Evolutionary conservation across 1,140 invertebrate genomes (phyloP).

Genomic region (Semibalanus balanoides): DNA sequence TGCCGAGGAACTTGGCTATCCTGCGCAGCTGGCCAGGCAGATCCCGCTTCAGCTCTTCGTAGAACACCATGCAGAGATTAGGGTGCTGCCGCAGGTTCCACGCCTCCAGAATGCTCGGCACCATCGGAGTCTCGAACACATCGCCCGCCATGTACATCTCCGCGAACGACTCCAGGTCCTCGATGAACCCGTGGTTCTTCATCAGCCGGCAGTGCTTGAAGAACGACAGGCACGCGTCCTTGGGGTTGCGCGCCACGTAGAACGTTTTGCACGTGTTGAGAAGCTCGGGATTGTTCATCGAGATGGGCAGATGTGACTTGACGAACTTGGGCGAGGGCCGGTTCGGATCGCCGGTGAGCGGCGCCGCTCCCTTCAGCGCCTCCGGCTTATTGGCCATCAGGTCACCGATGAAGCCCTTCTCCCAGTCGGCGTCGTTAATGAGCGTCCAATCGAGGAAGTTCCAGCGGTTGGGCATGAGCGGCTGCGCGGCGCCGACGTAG

Average conservation of each 20-base stretch:
- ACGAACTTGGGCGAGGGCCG: too few species aligned
- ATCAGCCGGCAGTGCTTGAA: conserved; percentile 49
- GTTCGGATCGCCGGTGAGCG: too few species aligned
- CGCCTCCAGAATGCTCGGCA: conserved; percentile 17
- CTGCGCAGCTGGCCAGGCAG: conserved; percentile 11
- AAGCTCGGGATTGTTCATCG: too few species aligned
- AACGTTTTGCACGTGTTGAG: conserved; percentile 24
- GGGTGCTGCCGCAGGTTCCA: conserved; percentile 19
- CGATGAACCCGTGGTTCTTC: conserved; percentile 9
- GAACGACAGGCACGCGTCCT: conserved; percentile 70
- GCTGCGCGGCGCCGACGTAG: conserved; percentile 51
- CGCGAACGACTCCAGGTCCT: conserved; percentile 15
- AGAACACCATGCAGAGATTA: conserved; percentile 20
- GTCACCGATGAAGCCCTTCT: too few species aligned
- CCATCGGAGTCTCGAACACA: conserved; percentile 18
- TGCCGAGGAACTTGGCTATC: too few species aligned
- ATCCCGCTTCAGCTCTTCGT: conserved; percentile 31
- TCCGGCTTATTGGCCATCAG: too few species aligned
- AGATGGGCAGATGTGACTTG: too few species aligned
- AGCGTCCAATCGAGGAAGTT: too few species aligned
- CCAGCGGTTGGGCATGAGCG: conserved; percentile 29
- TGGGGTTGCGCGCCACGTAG: conserved; percentile 66
- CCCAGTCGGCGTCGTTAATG: too few species aligned
- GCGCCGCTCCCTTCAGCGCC: too few species aligned
- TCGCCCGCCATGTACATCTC: conserved; percentile 17